phyloP scores from a whole-genome alignment of 53 echinoderm and acorn worm species.

The Echinarachnius parma region DNA sequence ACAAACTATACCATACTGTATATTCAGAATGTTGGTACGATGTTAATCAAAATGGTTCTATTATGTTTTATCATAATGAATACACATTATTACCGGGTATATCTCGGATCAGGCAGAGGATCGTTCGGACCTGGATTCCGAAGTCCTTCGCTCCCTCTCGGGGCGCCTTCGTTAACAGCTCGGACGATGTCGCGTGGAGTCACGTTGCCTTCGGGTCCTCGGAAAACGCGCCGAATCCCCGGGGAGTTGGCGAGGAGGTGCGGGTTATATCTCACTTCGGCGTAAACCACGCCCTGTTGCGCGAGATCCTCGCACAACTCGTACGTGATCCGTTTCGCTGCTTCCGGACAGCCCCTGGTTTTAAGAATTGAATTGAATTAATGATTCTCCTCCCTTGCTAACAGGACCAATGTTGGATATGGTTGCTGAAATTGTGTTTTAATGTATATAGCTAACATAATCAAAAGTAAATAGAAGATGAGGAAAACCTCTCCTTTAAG shows the following conservation, averaged over 20 bases:
- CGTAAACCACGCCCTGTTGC: constrained; percentile 57
- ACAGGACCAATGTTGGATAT: too few relatives aligned
- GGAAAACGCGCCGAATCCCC: not conserved
- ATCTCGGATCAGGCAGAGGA: constrained; percentile 36
- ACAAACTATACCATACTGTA: too few relatives aligned
- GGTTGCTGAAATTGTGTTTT: too few relatives aligned
- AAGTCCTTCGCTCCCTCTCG: constrained; percentile 49
- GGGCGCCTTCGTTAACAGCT: constrained; percentile 60
- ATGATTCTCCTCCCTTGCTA: too few relatives aligned
- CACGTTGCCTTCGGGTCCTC: constrained; percentile 16
- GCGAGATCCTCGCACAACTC: constrained; percentile 68
- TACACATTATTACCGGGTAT: constrained; percentile 64
- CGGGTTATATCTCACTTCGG: constrained; percentile 60
- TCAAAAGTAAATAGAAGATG: too few relatives aligned
- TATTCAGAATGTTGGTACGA: too few relatives aligned
- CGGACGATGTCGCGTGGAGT: constrained; percentile 40
- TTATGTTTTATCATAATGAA: too few relatives aligned
- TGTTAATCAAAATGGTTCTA: too few relatives aligned
- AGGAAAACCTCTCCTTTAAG: too few relatives aligned
- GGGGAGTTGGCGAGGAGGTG: constrained; percentile 54
- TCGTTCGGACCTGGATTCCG: constrained; percentile 51
- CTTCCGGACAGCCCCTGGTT: constrained; percentile 51
- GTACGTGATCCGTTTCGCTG: constrained; percentile 46
- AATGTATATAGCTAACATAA: too few relatives aligned
- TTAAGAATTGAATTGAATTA: too few relatives aligned